Evolutionary conservation across 2,113 vertebrate species (phyloP).

Genomic region (Orthochromis indermauri): DNA sequence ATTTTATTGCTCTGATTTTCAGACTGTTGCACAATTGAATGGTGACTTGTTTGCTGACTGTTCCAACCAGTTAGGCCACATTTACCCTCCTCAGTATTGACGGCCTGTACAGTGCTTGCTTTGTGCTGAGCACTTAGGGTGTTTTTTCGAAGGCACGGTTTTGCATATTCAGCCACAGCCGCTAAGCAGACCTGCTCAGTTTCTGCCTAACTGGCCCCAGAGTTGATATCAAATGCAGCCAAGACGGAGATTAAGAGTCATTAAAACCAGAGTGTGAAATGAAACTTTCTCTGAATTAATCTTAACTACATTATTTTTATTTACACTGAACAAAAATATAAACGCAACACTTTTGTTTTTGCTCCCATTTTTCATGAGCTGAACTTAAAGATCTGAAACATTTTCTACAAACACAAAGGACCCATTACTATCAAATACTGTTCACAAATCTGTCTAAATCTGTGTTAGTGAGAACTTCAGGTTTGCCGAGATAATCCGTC

Average conservation of each 20-base stretch:
- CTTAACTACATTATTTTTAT: neutral
- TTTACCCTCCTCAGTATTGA: neutral
- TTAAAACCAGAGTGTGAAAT: neutral
- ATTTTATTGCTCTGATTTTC: slow-evolving; percentile 2
- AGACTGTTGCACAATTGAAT: slow-evolving; percentile 37
- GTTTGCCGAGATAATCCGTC: too few species aligned
- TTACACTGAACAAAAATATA: too few species aligned
- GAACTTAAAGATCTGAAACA: too few species aligned
- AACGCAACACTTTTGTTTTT: too few species aligned
- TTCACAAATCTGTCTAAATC: too few species aligned
- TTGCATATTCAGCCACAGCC: neutral
- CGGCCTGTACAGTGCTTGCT: neutral
- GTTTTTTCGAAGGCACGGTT: neutral
- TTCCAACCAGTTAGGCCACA: slow-evolving; percentile 50
- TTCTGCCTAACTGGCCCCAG: neutral
- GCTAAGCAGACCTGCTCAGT: neutral
- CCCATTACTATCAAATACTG: too few species aligned
- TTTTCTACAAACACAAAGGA: too few species aligned
- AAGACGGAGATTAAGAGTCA: neutral
- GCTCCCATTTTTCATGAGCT: too few species aligned
- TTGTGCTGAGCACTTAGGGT: neutral
- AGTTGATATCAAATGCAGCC: neutral
- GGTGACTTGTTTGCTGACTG: slow-evolving; percentile 3
- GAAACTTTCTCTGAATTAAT: neutral
- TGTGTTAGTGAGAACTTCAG: too few species aligned